These are phyloP conservation scores for Leptestheria dahalacensis DNA, from an alignment of 1,140 invertebrate genomes.

Conservation along the genomic window DNA sequence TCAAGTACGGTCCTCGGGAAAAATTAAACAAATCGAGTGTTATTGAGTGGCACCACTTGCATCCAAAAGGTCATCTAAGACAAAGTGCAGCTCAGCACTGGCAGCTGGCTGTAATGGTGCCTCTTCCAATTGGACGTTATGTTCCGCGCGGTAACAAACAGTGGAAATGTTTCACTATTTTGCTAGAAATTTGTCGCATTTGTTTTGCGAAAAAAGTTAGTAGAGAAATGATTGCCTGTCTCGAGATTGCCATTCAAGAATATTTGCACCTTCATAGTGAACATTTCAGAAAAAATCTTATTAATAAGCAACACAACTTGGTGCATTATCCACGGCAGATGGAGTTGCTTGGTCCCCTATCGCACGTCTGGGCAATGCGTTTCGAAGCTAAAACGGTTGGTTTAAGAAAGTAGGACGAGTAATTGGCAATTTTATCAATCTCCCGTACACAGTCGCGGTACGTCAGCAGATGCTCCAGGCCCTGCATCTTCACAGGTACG, in stretches of 20 bases:
- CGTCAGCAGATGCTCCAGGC: slow-evolving; percentile 8
- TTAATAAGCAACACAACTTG: slow-evolving; percentile 10
- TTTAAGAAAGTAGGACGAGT: slow-evolving; percentile 11
- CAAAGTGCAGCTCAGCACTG: slow-evolving; percentile 14
- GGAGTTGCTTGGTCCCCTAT: slow-evolving; percentile 9
- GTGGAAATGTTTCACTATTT: slow-evolving; percentile 6
- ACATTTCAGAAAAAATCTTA: slow-evolving; percentile 3
- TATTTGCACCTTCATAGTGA: not conserved
- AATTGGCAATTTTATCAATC: slow-evolving; percentile 14
- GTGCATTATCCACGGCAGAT: slow-evolving; percentile 11
- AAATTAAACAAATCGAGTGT: slow-evolving; percentile 10
- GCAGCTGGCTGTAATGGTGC: slow-evolving; percentile 10
- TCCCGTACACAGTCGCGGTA: slow-evolving; percentile 8
- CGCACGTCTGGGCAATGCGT: slow-evolving; percentile 11
- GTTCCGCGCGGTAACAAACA: slow-evolving; percentile 1
- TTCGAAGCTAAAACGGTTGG: slow-evolving; percentile 14
- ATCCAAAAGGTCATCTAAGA: slow-evolving; percentile 4
- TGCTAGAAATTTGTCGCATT: slow-evolving; percentile 12
- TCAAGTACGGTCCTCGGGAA: slow-evolving; percentile 10
- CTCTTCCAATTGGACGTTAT: slow-evolving; percentile 3
- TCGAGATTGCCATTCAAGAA: slow-evolving; percentile 13
- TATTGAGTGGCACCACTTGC: not conserved
- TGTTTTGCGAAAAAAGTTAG: slow-evolving; percentile 6
- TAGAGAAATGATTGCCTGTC: not conserved
- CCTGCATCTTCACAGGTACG: not conserved